Percentiles rank a stretch among this genome's conserved stretches.
Evolutionary conservation across 23 tunicate species (phyloP).

Genomic region (Styela clava): DNA sequence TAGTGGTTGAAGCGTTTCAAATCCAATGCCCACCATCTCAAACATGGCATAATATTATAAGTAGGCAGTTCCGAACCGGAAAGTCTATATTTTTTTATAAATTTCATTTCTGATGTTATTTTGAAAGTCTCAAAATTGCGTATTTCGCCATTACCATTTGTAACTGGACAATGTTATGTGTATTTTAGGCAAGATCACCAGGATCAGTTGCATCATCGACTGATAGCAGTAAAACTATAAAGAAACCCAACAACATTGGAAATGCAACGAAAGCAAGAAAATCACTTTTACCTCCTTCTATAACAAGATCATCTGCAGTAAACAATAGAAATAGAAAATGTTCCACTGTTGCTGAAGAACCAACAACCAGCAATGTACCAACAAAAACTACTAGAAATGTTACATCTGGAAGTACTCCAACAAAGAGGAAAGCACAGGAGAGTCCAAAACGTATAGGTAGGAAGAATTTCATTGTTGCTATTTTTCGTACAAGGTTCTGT

Average conservation of each 20-base stretch:
- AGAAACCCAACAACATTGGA: neutral
- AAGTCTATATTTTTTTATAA: too few relatives aligned
- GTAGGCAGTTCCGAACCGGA: too few relatives aligned
- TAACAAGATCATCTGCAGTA: constrained; percentile 17
- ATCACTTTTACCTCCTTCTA: constrained; percentile 31
- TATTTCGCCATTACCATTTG: too few relatives aligned
- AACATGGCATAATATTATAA: too few relatives aligned
- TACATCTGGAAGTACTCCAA: constrained; percentile 12
- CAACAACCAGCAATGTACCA: neutral
- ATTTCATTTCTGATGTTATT: too few relatives aligned
- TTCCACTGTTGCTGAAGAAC: neutral
- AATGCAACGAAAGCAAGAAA: constrained; percentile 18
- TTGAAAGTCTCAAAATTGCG: too few relatives aligned
- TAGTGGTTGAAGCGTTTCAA: too few relatives aligned
- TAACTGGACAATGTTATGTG: too few relatives aligned
- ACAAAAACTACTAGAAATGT: neutral
- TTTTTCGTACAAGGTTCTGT: too few relatives aligned
- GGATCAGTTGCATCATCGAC: neutral
- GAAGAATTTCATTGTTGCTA: too few relatives aligned
- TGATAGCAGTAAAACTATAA: neutral
- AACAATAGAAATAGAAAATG: neutral
- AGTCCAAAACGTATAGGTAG: constrained; percentile 51
- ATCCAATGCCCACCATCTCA: too few relatives aligned
- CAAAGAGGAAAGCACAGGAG: constrained; percentile 51
- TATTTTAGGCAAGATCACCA: neutral